Base-by-base conservation (phyloP, 2,113 vertebrate genomes). In the Centropus unirufus region DNA sequence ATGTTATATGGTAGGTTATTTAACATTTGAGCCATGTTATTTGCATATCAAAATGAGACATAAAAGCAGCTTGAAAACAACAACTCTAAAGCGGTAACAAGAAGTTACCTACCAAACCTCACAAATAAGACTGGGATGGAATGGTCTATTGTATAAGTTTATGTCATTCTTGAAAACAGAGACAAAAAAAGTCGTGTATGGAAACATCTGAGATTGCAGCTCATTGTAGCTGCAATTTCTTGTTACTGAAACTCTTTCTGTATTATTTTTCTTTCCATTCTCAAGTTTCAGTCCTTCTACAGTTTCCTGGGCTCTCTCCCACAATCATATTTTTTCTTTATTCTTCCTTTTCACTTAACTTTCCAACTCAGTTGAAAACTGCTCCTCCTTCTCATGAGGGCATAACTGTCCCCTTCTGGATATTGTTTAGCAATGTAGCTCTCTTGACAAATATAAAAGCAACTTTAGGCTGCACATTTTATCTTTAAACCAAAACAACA, bases 41-140 rank as follows among this genome's bases (percentile, higher is more conserved):
- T 95, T 96, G 87, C 93, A 95, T 95, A 91, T 93, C 94, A 95
- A 94, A 96, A 94, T 94, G 51, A 91, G 54, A 87, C 87, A 85
- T 90, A 91, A 94, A 96, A 96, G 74, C 46, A 67, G 32, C 69
- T 62, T 76, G 77, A 68, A 94, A 92, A 90, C 67, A 92, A 90
- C 67, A 91, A 88, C 70, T 93, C 75, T 51, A 91, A 66, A 87
- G 15, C 26, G 67, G 42, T 68, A 78, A 84, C 46, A 77, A 76
- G 82, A 91, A 94, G 22, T 54, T 83, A 39, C 73, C 78, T 94
- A 78, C 69, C 39, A 66, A 81, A 70, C 39, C 12, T 89, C 32
- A 8, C 57, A 44, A 34, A 58, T 57, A 58, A 64, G 44, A 52
- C 30, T 83, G 34, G 51, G 44, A 64, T 67, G 89, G 52, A 52